These are phyloP conservation scores for Eubasilissa regina DNA, from an alignment of 1,140 invertebrate species.

Conservation along the genomic window DNA sequence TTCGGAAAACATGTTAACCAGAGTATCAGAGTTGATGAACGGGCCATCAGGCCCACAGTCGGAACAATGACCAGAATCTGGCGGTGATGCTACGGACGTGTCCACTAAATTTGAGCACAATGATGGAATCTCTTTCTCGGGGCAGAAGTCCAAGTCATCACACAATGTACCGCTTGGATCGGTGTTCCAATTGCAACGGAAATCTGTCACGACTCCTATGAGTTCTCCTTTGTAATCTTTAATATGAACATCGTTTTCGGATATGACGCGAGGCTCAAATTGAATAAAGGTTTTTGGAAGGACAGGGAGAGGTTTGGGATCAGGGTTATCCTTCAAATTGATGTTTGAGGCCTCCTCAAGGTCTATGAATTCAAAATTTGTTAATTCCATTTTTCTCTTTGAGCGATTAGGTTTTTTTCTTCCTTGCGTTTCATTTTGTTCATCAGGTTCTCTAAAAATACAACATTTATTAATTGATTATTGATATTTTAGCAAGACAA, in stretches of 20 bases:
- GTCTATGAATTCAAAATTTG: conserved; percentile 59
- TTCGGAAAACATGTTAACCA: background rate
- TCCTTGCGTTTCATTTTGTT: conserved; percentile 19
- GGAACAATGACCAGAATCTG: conserved; percentile 53
- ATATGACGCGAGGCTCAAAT: conserved; percentile 64
- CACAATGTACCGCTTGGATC: conserved; percentile 49
- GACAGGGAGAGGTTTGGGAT: conserved; percentile 63
- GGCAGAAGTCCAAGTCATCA: conserved; percentile 58
- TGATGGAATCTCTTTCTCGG: background rate
- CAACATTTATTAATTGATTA: background rate
- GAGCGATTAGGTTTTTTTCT: conserved; percentile 16
- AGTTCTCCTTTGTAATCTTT: conserved; percentile 64
- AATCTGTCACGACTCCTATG: conserved; percentile 67
- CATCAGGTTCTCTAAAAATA: conserved; percentile 21
- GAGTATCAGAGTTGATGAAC: background rate
- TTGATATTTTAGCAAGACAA: background rate
- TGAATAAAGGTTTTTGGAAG: conserved; percentile 65
- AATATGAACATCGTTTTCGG: conserved; percentile 62
- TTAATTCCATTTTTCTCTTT: conserved; percentile 25
- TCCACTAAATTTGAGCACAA: background rate
- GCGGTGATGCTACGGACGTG: conserved; percentile 25
- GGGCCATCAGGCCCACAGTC: conserved; percentile 41
- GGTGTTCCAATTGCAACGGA: conserved; percentile 64
- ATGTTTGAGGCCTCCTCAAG: conserved; percentile 58
- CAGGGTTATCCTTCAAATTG: conserved; percentile 48